phyloP scores from a whole-genome alignment of 2,113 vertebrate species.

The Oncorhynchus keta region DNA sequence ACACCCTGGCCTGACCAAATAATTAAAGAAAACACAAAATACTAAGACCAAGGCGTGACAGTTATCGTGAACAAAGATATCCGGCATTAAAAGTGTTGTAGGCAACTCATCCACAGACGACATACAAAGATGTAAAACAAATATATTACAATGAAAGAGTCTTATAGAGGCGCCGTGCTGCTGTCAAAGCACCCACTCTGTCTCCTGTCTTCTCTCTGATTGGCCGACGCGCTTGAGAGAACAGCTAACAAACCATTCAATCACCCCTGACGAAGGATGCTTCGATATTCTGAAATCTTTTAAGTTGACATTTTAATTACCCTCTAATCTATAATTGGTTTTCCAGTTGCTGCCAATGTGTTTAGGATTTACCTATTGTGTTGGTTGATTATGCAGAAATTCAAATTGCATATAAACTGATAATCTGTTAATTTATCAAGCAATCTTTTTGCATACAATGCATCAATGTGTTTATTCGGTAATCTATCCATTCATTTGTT shows the following conservation, averaged over 20 bases:
- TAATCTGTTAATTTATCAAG: no score
- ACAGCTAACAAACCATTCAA: conserved; percentile 20
- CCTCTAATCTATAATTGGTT: conserved; percentile 17
- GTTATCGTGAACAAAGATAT: not conserved
- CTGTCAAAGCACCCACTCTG: not conserved
- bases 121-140: not conserved
- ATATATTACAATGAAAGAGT: not conserved
- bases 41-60: no score
- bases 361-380: not conserved
- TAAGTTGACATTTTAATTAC: conserved; percentile 7
- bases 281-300: conserved; percentile 19
- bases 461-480: not conserved
- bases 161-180: conserved; percentile 8
- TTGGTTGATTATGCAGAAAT: not conserved
- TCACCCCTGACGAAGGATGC: conserved; percentile 18
- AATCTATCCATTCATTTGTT: not conserved
- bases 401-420: not conserved
- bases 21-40: no score
- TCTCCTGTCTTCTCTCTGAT: conserved; percentile 11
- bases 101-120: not conserved
- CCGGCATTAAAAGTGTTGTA: not conserved
- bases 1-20: no score
- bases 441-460: no score
- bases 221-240: conserved; percentile 17
- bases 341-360: not conserved